Percentiles rank a stretch among this genome's conserved stretches.
phyloP scores from a whole-genome alignment of 92 coral and sea anemone genomes.

The Anthopleura xanthogrammica region DNA sequence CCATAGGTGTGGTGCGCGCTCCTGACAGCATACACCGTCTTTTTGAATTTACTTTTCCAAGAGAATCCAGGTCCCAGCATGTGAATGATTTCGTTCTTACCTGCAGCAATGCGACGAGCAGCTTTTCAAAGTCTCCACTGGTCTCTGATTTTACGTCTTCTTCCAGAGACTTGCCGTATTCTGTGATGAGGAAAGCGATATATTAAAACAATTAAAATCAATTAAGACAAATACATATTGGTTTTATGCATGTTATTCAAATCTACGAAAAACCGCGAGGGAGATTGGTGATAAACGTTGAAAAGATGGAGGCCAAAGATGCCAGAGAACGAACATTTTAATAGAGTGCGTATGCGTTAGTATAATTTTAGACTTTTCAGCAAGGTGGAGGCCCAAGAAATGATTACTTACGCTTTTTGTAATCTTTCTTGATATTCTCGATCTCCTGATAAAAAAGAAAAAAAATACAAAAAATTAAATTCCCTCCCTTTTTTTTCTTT shows the following conservation, averaged over 20 bases:
- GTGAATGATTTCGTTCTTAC: constrained; percentile 29
- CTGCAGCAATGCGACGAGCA: constrained; percentile 75
- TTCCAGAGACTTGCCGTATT: constrained; percentile 65
- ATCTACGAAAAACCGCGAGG: too few relatives aligned
- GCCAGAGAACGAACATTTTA: too few relatives aligned
- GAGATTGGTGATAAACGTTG: too few relatives aligned
- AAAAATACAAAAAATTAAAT: not conserved
- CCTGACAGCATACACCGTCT: too few relatives aligned
- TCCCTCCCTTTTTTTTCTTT: not conserved
- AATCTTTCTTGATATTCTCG: constrained; percentile 71
- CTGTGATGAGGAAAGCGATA: constrained; percentile 25
- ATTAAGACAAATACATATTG: not conserved
- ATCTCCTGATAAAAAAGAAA: constrained; percentile 64
- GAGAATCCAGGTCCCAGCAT: too few relatives aligned
- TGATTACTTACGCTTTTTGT: constrained; percentile 64
- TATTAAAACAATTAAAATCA: not conserved
- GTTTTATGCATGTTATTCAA: not conserved
- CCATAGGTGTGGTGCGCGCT: not conserved
- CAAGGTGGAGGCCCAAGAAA: too few relatives aligned
- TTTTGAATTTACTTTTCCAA: too few relatives aligned
- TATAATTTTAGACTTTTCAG: too few relatives aligned
- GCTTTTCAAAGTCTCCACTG: constrained; percentile 82
- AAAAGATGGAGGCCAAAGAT: too few relatives aligned
- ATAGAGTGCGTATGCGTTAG: too few relatives aligned
- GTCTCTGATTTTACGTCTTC: constrained; percentile 80